These are phyloP conservation scores for Lepisosteus osseus DNA, from an alignment of 2,113 vertebrate species.

Conservation along the genomic window DNA sequence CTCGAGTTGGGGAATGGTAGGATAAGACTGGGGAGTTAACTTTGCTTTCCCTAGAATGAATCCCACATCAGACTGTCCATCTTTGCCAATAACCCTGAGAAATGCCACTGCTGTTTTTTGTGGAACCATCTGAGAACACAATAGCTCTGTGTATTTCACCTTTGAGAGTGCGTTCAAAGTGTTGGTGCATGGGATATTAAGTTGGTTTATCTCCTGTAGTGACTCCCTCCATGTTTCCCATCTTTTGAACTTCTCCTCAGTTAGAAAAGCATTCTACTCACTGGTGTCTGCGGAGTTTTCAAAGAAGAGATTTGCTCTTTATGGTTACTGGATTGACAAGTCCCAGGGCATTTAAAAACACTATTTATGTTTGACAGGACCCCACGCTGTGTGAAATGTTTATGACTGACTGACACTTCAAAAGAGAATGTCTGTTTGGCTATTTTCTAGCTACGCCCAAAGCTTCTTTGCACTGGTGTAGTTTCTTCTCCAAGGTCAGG, in stretches of 20 bases:
- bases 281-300: not conserved
- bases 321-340: constrained; percentile 14
- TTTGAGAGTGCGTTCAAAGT: not conserved
- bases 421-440: constrained; percentile 30
- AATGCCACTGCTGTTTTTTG: constrained; percentile 12
- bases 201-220: constrained; percentile 1
- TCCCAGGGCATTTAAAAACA: not conserved
- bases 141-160: not conserved
- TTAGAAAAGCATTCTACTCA: constrained; percentile 9
- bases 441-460: constrained; percentile 39
- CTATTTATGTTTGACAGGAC: not conserved
- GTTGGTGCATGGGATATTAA: not conserved
- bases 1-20: constrained; percentile 10
- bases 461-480: constrained; percentile 12
- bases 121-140: not conserved
- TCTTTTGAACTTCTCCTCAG: not conserved
- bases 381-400: constrained; percentile 8
- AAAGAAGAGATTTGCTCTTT: constrained; percentile 10
- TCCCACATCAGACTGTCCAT: constrained; percentile 3
- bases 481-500: not conserved
- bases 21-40: not conserved
- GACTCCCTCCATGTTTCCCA: constrained; percentile 9
- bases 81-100: not conserved
- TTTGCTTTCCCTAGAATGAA: constrained; percentile 16
- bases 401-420: not conserved